A percentile compares a stretch with the other conserved stretches of the same genome.
Evolutionary conservation across 1,140 invertebrate genomes (phyloP).

Genomic region (Caenorhabditis remanei): DNA sequence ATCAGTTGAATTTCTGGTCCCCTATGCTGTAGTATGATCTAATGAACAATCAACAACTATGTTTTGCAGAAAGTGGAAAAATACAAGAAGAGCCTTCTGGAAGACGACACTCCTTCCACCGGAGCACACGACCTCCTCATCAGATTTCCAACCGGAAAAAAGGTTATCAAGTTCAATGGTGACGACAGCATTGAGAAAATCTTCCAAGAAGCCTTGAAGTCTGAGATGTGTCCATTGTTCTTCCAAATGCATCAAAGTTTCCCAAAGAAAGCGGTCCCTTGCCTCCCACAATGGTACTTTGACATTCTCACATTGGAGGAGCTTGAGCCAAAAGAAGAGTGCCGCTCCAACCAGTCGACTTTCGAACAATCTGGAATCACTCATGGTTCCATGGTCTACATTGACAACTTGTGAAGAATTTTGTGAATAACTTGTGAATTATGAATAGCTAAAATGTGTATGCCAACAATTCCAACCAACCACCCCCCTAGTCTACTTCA

Average conservation of each 20-base stretch:
- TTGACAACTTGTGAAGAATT: constrained; percentile 26
- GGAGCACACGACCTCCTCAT: constrained; percentile 21
- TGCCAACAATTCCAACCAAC: too few species aligned
- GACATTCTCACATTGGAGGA: constrained; percentile 8
- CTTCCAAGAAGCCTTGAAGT: constrained; percentile 13
- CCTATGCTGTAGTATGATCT: too few species aligned
- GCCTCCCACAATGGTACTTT: constrained; percentile 40
- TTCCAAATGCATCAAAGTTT: constrained; percentile 43
- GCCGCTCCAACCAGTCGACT: neutral
- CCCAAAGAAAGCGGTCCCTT: neutral
- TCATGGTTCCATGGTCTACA: constrained; percentile 33
- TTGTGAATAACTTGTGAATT: neutral
- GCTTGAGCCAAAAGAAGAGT: constrained; percentile 22
- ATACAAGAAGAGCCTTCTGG: neutral
- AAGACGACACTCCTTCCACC: neutral
- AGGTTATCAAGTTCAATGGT: constrained; percentile 40
- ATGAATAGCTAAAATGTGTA: too few species aligned
- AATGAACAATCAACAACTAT: neutral
- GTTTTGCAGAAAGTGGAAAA: neutral
- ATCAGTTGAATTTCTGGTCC: too few species aligned
- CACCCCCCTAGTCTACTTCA: too few species aligned
- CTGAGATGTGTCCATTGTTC: constrained; percentile 24
- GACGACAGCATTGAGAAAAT: constrained; percentile 23
- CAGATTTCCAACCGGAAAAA: constrained; percentile 40
- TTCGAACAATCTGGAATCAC: constrained; percentile 11